Evolutionary conservation across 2,797 vertebrate species (phyloP).

Genomic region (Anabas testudineus): DNA sequence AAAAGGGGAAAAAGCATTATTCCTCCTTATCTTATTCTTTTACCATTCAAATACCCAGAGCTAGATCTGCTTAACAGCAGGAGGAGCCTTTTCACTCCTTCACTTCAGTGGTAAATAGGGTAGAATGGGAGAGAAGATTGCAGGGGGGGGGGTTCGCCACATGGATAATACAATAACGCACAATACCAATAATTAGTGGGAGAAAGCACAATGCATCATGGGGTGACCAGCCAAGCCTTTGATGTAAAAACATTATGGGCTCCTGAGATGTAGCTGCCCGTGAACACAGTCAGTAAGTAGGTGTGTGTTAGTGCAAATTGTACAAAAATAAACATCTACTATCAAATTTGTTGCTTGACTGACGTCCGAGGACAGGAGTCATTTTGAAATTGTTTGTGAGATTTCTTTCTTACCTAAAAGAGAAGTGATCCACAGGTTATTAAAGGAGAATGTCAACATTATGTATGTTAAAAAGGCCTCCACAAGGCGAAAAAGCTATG

Average conservation of each 20-base stretch:
- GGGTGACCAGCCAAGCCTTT: constrained; percentile 72
- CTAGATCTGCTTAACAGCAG: constrained; percentile 72
- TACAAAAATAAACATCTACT: constrained; percentile 33
- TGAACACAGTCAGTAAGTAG: constrained; percentile 30
- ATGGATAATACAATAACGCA: constrained; percentile 76
- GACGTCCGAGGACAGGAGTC: constrained; percentile 23
- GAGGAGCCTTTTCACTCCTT: constrained; percentile 63
- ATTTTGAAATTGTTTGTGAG: constrained; percentile 10
- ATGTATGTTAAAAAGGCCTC: too few species aligned
- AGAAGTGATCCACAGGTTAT: too few species aligned
- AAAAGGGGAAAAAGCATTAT: constrained; percentile 67
- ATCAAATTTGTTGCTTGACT: constrained; percentile 36
- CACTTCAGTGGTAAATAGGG: constrained; percentile 67
- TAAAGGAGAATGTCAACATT: too few species aligned
- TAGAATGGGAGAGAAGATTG: constrained; percentile 59
- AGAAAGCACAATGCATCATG: constrained; percentile 68
- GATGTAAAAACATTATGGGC: constrained; percentile 72
- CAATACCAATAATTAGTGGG: constrained; percentile 75
- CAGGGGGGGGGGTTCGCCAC: constrained; percentile 59
- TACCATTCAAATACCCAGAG: constrained; percentile 59
- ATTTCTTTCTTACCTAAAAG: not conserved
- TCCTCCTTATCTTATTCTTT: constrained; percentile 61
- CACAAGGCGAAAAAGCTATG: too few species aligned
- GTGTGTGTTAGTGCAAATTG: constrained; percentile 31
- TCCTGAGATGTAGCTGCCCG: constrained; percentile 37